These are phyloP conservation scores for Hypanus sabinus DNA, from an alignment of 2,113 vertebrate genomes.

Conservation along the genomic window DNA sequence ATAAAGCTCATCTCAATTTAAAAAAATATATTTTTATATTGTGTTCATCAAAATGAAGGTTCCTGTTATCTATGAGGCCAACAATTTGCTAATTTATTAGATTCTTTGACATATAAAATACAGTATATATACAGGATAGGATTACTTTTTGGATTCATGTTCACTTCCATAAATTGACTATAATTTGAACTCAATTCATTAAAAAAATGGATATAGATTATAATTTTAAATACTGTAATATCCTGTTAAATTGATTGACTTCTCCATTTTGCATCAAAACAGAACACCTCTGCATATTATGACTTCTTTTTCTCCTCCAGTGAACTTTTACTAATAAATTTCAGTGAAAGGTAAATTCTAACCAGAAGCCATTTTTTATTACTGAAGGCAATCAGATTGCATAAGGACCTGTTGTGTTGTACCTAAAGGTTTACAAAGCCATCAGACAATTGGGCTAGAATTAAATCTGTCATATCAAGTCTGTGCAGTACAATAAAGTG, in stretches of 20 bases:
- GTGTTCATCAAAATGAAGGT: not conserved
- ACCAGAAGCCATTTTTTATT: not conserved
- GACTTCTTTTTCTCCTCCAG: not conserved
- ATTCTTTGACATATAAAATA: not conserved
- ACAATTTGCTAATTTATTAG: not conserved
- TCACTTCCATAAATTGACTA: not conserved
- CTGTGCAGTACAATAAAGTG: not conserved
- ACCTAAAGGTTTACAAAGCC: not conserved
- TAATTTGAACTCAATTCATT: not conserved
- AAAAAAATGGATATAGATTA: not conserved
- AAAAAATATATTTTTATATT: not conserved
- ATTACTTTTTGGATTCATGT: not conserved
- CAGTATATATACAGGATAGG: no score
- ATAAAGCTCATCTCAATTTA: not conserved
- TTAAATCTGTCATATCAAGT: slow-evolving; percentile 8
- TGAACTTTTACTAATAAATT: not conserved
- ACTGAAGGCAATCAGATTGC: not conserved
- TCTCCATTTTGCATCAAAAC: not conserved
- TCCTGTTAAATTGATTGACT: not conserved
- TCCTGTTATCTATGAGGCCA: not conserved
- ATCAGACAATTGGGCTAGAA: not conserved
- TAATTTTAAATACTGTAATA: not conserved
- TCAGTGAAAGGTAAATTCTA: not conserved
- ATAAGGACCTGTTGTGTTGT: not conserved
- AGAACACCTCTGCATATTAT: not conserved